Percentiles rank a stretch among this genome's conserved stretches.
phyloP scores from a whole-genome alignment of 2,797 vertebrate genomes.

The Zalophus californianus region DNA sequence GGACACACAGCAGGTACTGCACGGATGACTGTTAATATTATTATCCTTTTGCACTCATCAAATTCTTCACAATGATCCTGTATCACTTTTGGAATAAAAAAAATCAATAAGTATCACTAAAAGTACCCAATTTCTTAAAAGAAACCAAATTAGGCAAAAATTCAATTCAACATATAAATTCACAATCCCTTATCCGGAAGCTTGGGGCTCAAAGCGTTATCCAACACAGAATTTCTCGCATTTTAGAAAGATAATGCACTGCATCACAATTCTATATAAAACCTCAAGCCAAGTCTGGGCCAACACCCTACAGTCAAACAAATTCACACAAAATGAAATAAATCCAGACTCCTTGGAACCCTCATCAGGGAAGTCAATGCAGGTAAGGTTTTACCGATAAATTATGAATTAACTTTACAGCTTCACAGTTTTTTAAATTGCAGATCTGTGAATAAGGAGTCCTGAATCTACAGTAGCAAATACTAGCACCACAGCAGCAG shows the following conservation, averaged over 20 bases:
- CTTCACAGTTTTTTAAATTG: background rate
- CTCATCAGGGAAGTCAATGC: background rate
- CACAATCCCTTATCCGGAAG: background rate
- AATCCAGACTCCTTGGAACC: background rate
- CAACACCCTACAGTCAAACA: background rate
- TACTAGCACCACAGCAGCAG: background rate
- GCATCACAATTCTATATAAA: background rate
- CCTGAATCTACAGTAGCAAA: background rate
- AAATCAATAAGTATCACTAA: constrained; percentile 7
- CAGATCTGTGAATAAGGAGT: background rate
- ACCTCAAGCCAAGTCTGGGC: background rate
- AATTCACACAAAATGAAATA: background rate
- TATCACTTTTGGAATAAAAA: background rate
- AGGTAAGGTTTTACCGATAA: background rate
- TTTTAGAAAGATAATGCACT: background rate
- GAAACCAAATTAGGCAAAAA: background rate
- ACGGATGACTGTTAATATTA: background rate
- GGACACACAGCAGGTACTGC: background rate
- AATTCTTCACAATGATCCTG: background rate
- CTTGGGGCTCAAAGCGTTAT: background rate
- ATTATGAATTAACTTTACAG: background rate
- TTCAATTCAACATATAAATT: background rate
- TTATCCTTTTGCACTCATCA: background rate
- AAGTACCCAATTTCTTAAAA: background rate
- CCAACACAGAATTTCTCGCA: background rate